A percentile compares a stretch with the other conserved stretches of the same genome.
Evolutionary conservation across 2,797 vertebrate species (phyloP).

Genomic region (Poliocrania exsul): DNA sequence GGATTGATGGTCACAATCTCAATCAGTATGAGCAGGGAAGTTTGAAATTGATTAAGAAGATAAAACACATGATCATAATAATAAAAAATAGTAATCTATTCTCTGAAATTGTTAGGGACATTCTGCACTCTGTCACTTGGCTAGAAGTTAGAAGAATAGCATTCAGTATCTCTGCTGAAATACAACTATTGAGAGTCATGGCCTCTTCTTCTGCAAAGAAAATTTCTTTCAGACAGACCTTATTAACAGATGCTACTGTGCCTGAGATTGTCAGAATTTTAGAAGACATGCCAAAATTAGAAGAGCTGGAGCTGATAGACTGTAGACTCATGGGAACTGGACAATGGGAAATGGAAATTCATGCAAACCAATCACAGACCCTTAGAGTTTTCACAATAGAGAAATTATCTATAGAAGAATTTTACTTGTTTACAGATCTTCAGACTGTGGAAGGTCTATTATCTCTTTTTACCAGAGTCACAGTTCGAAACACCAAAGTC

Average conservation of each 20-base stretch:
- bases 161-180: neutral
- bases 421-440: constrained; percentile 77
- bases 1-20: constrained; percentile 73
- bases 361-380: constrained; percentile 18
- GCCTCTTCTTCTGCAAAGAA: neutral
- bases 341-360: neutral
- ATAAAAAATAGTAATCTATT: neutral
- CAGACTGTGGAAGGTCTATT: neutral
- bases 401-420: constrained; percentile 27
- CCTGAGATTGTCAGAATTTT: neutral
- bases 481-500: constrained; percentile 74
- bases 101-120: constrained; percentile 65
- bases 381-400: neutral
- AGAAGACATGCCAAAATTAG: constrained; percentile 12
- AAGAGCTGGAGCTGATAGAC: constrained; percentile 59
- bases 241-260: constrained; percentile 31
- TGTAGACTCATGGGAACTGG: constrained; percentile 72
- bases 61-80: constrained; percentile 64
- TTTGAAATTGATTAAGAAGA: constrained; percentile 42
- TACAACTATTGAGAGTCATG: neutral
- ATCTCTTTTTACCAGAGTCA: neutral
- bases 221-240: constrained; percentile 60
- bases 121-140: constrained; percentile 48
- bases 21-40: constrained; percentile 58
- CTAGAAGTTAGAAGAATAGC: constrained; percentile 64